Conservation (phyloP, 2,797 vertebrate species). For the Chaenodraco wilsoni region DNA sequence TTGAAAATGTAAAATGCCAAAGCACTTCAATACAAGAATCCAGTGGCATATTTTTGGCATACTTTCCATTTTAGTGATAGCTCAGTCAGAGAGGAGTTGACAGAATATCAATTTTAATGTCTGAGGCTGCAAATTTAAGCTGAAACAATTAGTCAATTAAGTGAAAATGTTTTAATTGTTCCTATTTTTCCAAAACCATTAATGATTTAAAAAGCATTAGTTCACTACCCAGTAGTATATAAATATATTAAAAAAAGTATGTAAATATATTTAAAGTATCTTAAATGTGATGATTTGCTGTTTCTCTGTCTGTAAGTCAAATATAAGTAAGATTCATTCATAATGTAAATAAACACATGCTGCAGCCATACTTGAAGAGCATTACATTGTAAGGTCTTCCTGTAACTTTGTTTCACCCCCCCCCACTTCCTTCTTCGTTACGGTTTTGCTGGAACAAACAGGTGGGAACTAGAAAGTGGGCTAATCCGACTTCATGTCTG, state of each 20-base stretch:
- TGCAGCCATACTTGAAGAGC: neutral
- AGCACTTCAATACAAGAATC: neutral
- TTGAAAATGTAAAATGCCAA: neutral
- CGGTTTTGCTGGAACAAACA: neutral
- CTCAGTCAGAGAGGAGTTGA: neutral
- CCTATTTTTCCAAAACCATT: no score
- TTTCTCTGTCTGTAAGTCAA: neutral
- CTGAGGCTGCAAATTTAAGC: neutral
- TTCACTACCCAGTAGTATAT: neutral
- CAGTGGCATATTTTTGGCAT: neutral
- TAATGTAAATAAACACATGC: neutral
- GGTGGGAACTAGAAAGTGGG: neutral
- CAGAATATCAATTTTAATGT: neutral
- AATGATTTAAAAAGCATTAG: neutral
- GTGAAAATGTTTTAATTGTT: neutral
- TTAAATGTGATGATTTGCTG: neutral
- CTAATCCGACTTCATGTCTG: slow-evolving; percentile 5
- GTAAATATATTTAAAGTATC: neutral
- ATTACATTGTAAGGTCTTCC: neutral
- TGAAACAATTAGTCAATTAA: neutral
- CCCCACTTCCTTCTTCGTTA: neutral
- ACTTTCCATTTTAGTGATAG: neutral
- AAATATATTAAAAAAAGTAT: neutral
- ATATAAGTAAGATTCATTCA: neutral
- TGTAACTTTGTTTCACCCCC: neutral